A percentile compares a stretch with the other conserved stretches of the same genome.
Evolutionary conservation across 1,140 invertebrate species (phyloP).

Genomic region (Drosophila nasuta): DNA sequence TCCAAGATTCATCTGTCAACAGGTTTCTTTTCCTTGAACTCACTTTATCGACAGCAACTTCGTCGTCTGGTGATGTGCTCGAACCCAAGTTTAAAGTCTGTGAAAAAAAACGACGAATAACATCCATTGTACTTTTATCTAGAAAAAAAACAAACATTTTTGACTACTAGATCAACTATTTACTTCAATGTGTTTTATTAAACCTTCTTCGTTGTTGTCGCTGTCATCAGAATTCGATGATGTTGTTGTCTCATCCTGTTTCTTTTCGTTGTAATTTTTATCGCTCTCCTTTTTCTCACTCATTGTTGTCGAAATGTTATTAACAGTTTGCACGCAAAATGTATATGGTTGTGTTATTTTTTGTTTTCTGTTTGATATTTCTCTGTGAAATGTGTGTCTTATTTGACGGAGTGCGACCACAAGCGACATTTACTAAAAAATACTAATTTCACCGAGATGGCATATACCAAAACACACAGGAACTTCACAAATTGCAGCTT

Average conservation of each 20-base stretch:
- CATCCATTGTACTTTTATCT: constrained; percentile 59
- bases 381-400: too few species aligned
- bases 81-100: constrained; percentile 48
- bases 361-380: constrained; percentile 10
- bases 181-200: background rate
- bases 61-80: constrained; percentile 19
- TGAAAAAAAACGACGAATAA: constrained; percentile 62
- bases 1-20: background rate
- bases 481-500: too few species aligned
- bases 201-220: constrained; percentile 30
- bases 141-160: background rate
- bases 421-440: too few species aligned
- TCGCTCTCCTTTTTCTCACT: constrained; percentile 24
- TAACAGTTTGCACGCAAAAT: background rate
- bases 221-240: constrained; percentile 11
- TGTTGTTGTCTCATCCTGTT: constrained; percentile 6
- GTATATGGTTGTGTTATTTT: background rate
- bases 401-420: too few species aligned
- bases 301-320: constrained; percentile 7
- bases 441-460: too few species aligned
- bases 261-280: constrained; percentile 4
- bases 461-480: too few species aligned
- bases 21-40: background rate
- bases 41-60: constrained; percentile 51
- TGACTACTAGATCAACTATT: constrained; percentile 18